A percentile compares a stretch with the other conserved stretches of the same genome.
These are phyloP conservation scores for Malurus splendens DNA, from an alignment of 2,797 vertebrate genomes.

Conservation along the genomic window DNA sequence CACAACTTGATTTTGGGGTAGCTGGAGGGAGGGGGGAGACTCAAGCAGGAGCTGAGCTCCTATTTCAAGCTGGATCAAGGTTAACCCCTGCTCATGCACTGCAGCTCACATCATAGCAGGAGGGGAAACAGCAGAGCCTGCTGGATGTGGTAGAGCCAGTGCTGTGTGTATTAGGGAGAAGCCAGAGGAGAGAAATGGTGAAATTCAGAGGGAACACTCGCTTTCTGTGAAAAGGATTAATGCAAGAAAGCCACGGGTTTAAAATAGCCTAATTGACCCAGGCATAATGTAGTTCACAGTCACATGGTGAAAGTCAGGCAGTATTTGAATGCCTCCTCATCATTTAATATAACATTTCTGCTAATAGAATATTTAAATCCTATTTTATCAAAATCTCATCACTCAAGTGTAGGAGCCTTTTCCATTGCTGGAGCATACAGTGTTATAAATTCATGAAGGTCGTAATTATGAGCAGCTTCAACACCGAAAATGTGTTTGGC, in stretches of 20 bases:
- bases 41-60: neutral
- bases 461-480: conserved; percentile 6
- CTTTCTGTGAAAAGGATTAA: conserved; percentile 30
- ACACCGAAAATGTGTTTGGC: conserved; percentile 3
- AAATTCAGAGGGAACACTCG: neutral
- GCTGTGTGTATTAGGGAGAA: neutral
- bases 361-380: conserved; percentile 35
- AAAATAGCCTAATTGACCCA: conserved; percentile 34
- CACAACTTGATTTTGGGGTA: neutral
- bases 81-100: neutral
- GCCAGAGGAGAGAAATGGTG: neutral
- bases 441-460: conserved; percentile 30
- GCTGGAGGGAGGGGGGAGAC: neutral
- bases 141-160: neutral
- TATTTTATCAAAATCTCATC: conserved; percentile 42
- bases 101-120: neutral
- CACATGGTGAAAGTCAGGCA: conserved; percentile 28
- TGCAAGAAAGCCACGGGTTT: neutral
- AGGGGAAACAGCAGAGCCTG: neutral
- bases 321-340: conserved; percentile 39
- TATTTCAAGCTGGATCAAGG: neutral
- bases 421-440: conserved; percentile 38
- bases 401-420: conserved; percentile 33
- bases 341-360: conserved; percentile 22
- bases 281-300: conserved; percentile 47